Evolutionary conservation across 2,113 vertebrate species (phyloP).

Genomic region (Ammodytes marinus): DNA sequence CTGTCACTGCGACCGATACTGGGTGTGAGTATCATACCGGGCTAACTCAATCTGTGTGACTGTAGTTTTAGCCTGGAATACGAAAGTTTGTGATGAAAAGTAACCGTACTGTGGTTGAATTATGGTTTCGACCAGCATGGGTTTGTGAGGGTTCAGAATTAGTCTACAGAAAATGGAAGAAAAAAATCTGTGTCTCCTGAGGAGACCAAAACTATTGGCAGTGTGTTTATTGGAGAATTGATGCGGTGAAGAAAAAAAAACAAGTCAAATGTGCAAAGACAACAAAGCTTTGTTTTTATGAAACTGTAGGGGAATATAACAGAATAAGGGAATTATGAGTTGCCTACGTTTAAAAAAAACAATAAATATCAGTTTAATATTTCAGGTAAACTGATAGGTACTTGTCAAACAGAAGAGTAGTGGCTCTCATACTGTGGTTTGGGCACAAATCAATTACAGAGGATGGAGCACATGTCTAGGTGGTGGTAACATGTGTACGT

Average conservation of each 20-base stretch:
- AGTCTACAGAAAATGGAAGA: constrained; percentile 6
- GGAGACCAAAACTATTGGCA: neutral
- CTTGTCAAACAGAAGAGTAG: neutral
- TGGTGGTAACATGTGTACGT: neutral
- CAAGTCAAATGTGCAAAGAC: neutral
- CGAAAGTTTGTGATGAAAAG: neutral
- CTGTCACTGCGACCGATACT: constrained; percentile 89
- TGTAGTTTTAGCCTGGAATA: neutral
- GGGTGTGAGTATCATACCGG: constrained; percentile 84
- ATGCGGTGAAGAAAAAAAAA: neutral
- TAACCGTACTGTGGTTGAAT: neutral
- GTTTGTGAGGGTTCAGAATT: neutral
- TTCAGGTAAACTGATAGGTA: neutral
- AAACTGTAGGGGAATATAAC: neutral
- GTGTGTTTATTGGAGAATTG: constrained; percentile 8
- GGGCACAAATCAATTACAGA: neutral
- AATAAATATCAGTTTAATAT: neutral
- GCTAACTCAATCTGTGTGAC: neutral
- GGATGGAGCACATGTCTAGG: neutral
- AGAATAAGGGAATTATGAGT: neutral
- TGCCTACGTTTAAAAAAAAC: neutral
- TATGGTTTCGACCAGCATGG: neutral
- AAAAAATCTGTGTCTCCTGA: neutral
- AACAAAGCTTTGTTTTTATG: constrained; percentile 13
- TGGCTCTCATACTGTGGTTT: neutral